Conservation (phyloP, 2,888 invertebrate genomes). For the Melitaea athalia region DNA sequence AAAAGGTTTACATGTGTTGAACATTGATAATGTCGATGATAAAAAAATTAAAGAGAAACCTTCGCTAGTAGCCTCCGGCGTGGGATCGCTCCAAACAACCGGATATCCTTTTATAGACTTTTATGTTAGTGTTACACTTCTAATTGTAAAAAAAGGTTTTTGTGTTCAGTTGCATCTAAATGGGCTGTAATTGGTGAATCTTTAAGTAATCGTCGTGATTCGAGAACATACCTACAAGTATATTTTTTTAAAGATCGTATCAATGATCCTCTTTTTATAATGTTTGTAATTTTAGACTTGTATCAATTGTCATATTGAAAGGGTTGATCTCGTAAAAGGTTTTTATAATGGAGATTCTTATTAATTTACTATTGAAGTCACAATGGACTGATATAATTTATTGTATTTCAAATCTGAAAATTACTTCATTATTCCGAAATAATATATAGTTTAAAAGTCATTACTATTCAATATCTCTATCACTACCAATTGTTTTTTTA, state of each 20-base stretch:
- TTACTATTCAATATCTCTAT: not conserved
- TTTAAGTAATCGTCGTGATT: constrained; percentile 2
- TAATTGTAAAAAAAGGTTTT: constrained; percentile 24
- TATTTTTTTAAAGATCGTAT: not conserved
- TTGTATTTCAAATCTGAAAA: not conserved
- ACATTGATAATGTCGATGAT: constrained; percentile 52
- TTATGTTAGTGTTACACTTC: constrained; percentile 52
- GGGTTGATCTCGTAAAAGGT: not conserved
- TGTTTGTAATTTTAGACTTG: no score
- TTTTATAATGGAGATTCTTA: no score
- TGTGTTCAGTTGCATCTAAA: constrained; percentile 10
- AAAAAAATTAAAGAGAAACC: constrained; percentile 33
- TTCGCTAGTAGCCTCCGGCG: constrained; percentile 52
- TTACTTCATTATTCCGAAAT: no score
- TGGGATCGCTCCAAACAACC: constrained; percentile 66
- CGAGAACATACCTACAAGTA: not conserved
- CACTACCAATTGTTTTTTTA: no score
- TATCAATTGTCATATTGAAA: not conserved
- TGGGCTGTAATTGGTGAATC: constrained; percentile 7
- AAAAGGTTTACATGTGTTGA: constrained; percentile 52
- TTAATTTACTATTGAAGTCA: not conserved
- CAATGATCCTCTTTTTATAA: no score
- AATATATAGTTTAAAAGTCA: not conserved
- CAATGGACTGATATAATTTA: not conserved
- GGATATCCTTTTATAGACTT: constrained; percentile 68